These are phyloP conservation scores for Metaphire vulgaris DNA, from an alignment of 1,140 invertebrate species.

Conservation along the genomic window DNA sequence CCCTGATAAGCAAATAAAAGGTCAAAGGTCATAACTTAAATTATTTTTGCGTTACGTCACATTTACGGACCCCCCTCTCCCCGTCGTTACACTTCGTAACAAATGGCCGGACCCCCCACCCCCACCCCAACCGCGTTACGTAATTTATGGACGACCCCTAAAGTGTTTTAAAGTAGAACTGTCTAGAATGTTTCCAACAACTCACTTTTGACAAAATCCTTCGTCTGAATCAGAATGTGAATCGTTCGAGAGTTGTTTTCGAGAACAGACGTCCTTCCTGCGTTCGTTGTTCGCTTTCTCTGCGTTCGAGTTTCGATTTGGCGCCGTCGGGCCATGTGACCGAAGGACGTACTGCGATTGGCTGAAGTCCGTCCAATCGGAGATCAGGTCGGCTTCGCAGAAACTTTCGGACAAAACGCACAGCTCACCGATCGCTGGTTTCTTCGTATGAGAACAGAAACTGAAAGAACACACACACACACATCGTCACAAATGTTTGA, in stretches of 20 bases:
- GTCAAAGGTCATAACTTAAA: too few relatives aligned
- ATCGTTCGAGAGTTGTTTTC: neutral
- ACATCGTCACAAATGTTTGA: neutral
- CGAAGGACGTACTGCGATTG: neutral
- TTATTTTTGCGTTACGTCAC: too few relatives aligned
- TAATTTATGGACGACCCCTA: too few relatives aligned
- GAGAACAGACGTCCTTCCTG: neutral
- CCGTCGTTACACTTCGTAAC: too few relatives aligned
- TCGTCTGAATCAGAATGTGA: neutral
- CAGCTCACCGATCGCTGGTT: conserved; percentile 6
- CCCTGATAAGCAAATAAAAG: too few relatives aligned
- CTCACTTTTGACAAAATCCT: neutral
- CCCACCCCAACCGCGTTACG: too few relatives aligned
- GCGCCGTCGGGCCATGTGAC: neutral
- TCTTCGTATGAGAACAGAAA: conserved; percentile 13
- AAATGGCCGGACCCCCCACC: too few relatives aligned
- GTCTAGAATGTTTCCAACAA: too few relatives aligned
- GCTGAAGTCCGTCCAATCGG: neutral
- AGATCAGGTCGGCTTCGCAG: neutral
- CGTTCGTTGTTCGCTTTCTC: neutral
- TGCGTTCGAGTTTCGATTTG: too few relatives aligned
- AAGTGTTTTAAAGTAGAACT: too few relatives aligned
- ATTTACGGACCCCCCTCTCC: too few relatives aligned
- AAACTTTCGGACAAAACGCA: neutral
- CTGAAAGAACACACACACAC: neutral